A percentile compares a stretch with the other conserved stretches of the same genome.
Evolutionary conservation across 2,888 invertebrate species (phyloP).

Genomic region (Agrotis clavis): DNA sequence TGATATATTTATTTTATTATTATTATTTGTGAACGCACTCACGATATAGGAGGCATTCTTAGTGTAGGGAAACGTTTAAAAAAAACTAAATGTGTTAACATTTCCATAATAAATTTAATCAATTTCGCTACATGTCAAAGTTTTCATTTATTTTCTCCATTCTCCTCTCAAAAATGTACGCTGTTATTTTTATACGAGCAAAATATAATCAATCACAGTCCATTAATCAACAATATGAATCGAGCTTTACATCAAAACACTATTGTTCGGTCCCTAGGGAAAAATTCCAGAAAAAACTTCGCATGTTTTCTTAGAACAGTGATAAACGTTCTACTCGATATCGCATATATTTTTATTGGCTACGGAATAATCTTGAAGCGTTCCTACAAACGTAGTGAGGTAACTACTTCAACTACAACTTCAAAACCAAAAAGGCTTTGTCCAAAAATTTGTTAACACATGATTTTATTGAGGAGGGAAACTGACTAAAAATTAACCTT

Average conservation of each 20-base stretch:
- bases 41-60: no score
- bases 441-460: no score
- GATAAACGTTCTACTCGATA: slow-evolving; percentile 43
- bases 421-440: no score
- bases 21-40: no score
- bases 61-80: not conserved
- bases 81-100: not conserved
- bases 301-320: slow-evolving; percentile 38
- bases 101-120: not conserved
- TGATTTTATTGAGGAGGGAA: not conserved
- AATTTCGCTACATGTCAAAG: not conserved
- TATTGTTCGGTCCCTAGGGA: slow-evolving; percentile 52
- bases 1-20: no score
- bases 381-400: slow-evolving; percentile 12
- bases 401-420: no score
- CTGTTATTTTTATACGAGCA: not conserved
- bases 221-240: slow-evolving; percentile 17
- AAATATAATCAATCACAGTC: slow-evolving; percentile 23
- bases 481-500: not conserved
- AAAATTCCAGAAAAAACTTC: slow-evolving; percentile 52
- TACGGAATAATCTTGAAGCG: slow-evolving; percentile 30
- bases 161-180: not conserved
- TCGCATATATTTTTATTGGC: slow-evolving; percentile 23
- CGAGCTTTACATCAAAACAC: slow-evolving; percentile 38
- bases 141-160: not conserved